phyloP scores from a whole-genome alignment of 2,113 vertebrate species.

The Callocephalon fimbriatum region DNA sequence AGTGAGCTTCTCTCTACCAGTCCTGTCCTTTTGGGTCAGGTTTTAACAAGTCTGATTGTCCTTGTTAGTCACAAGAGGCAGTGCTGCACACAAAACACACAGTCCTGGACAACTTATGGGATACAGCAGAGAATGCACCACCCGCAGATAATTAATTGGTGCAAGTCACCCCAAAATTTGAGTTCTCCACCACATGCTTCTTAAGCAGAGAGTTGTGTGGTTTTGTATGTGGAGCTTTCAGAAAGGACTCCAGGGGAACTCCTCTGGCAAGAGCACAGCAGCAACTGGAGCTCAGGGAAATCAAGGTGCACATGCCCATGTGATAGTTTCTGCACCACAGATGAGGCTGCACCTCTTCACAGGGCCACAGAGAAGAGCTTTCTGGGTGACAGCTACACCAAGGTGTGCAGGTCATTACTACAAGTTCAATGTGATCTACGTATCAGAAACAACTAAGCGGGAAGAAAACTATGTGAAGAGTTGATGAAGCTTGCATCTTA shows the following conservation, averaged over 20 bases:
- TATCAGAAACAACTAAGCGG: not conserved
- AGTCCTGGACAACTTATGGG: not conserved
- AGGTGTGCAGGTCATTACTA: accelerated
- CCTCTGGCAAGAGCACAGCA: not conserved
- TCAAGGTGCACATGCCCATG: accelerated
- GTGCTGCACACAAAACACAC: not conserved
- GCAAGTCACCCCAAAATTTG: not conserved
- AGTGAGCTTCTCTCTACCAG: accelerated
- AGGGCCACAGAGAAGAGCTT: not conserved
- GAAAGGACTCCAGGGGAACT: not conserved
- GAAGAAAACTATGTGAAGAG: not conserved
- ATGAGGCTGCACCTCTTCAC: not conserved
- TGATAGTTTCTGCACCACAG: not conserved
- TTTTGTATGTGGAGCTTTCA: not conserved
- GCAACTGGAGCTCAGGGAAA: not conserved
- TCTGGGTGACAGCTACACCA: not conserved
- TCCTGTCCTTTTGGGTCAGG: not conserved
- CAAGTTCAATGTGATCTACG: accelerated
- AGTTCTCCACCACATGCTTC: accelerated
- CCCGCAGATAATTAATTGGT: not conserved
- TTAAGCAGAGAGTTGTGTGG: accelerated
- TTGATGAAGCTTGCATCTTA: not conserved
- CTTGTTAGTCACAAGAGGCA: not conserved
- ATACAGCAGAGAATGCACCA: not conserved
- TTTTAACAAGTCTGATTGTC: not conserved